These are phyloP conservation scores for Ciconia maguari DNA, from an alignment of 2,113 vertebrate species.

Conservation along the genomic window DNA sequence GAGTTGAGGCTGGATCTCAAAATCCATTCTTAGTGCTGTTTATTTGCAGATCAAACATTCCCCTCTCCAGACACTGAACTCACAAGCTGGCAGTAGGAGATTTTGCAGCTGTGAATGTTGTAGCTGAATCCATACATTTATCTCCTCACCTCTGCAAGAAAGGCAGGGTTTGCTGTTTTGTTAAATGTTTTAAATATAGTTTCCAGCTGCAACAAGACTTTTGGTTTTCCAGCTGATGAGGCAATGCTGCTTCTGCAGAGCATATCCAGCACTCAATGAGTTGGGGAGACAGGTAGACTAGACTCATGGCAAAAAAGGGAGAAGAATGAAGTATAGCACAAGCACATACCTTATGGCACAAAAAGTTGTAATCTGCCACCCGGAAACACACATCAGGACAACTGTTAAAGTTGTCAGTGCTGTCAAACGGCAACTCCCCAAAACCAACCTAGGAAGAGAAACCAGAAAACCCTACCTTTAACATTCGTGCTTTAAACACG, in stretches of 20 bases:
- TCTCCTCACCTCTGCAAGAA: background rate
- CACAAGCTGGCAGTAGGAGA: background rate
- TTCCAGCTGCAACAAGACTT: background rate
- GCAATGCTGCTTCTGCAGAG: background rate
- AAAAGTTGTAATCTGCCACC: conserved; percentile 84
- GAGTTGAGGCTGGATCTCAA: background rate
- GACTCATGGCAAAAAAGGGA: background rate
- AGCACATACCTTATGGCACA: conserved; percentile 90
- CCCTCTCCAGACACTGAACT: background rate
- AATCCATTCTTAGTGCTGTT: background rate
- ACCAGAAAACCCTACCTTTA: background rate
- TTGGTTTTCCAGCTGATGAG: background rate
- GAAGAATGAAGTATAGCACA: background rate
- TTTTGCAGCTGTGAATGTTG: background rate
- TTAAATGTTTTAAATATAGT: background rate
- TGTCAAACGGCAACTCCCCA: conserved; percentile 91
- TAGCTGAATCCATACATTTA: background rate
- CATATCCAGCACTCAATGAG: background rate
- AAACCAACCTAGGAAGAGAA: conserved; percentile 84
- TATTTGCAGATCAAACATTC: background rate
- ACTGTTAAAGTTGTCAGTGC: conserved; percentile 84
- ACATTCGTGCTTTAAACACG: fast-evolving
- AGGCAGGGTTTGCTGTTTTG: background rate
- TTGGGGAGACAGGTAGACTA: background rate
- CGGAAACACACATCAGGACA: conserved; percentile 92